These are phyloP conservation scores for Tarsius wallacei DNA, from an alignment of 2,797 vertebrate species.

Conservation along the genomic window DNA sequence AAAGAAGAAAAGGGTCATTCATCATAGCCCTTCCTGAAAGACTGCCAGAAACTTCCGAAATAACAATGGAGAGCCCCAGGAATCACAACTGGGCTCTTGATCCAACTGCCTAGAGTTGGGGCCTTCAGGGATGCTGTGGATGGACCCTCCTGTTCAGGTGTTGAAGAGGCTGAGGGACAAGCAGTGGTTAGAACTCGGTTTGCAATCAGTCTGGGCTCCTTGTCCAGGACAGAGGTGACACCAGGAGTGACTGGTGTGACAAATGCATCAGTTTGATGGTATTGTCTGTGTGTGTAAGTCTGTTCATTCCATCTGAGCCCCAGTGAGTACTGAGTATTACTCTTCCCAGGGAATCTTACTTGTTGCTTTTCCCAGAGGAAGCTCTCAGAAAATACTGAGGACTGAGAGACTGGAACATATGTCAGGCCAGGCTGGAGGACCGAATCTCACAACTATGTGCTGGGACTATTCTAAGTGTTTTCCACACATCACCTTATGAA, in stretches of 20 bases:
- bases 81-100: background rate
- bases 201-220: background rate
- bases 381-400: background rate
- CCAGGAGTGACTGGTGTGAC: background rate
- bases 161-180: background rate
- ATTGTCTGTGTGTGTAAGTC: background rate
- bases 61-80: background rate
- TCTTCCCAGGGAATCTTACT: background rate
- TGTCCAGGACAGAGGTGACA: background rate
- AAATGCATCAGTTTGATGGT: no score
- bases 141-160: background rate
- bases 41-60: background rate
- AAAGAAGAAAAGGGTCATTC: slow-evolving; percentile 54
- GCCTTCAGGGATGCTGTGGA: background rate
- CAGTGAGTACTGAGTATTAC: background rate
- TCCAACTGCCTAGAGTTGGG: background rate
- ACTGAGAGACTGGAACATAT: no score
- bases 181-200: background rate
- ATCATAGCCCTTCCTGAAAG: background rate
- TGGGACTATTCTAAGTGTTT: background rate
- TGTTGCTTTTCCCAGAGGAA: background rate
- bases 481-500: background rate
- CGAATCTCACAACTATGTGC: background rate
- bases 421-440: background rate
- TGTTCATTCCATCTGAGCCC: background rate